A percentile compares a stretch with the other conserved stretches of the same genome.
These are phyloP conservation scores for Spodoptera exigua DNA, from an alignment of 2,888 invertebrate species.

Conservation along the genomic window DNA sequence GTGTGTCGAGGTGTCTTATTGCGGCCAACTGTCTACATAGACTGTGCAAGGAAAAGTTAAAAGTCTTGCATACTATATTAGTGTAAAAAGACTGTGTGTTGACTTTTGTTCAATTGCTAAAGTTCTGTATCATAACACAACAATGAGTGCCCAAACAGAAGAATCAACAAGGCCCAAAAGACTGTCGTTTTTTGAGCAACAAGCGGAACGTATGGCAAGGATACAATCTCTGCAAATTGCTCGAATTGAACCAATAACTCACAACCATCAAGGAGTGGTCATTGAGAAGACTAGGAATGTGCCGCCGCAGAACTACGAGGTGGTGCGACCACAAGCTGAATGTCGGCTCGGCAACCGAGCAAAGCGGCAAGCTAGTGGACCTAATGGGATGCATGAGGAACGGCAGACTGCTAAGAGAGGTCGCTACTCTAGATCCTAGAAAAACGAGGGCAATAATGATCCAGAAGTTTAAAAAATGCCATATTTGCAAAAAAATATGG, in stretches of 20 bases:
- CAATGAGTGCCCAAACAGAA: conserved; percentile 74
- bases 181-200: conserved; percentile 90
- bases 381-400: conserved; percentile 96
- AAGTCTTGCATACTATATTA: too few species aligned
- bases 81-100: too few species aligned
- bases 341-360: conserved; percentile 97
- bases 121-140: conserved; percentile 2
- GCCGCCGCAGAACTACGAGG: conserved; percentile 97
- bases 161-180: conserved; percentile 70
- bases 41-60: too few species aligned
- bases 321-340: conserved; percentile 96
- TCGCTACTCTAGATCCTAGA: conserved; percentile 94
- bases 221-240: conserved; percentile 92
- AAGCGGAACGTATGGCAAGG: conserved; percentile 93
- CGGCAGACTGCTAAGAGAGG: conserved; percentile 97
- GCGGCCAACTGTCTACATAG: conserved; percentile 93
- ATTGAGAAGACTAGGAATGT: conserved; percentile 98
- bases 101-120: background rate
- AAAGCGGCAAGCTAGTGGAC: conserved; percentile 95
- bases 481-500: conserved; percentile 98
- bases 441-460: conserved; percentile 98
- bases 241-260: conserved; percentile 96
- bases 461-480: conserved; percentile 99
- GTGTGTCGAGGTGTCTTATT: conserved; percentile 91
- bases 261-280: conserved; percentile 98